Conservation (phyloP, 2,888 invertebrate genomes). For the Sericinus montela region DNA sequence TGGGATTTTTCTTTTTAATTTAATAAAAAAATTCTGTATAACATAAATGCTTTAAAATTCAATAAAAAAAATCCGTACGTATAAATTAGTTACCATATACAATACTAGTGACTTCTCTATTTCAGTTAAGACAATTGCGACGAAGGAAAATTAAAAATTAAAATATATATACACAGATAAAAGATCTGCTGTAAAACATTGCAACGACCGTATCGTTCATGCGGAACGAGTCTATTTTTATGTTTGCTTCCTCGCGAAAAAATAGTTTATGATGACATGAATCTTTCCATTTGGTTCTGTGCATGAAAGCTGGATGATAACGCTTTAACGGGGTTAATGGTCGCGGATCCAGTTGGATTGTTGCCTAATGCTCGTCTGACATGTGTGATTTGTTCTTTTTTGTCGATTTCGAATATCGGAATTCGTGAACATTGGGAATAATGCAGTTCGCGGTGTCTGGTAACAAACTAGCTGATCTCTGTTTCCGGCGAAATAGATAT, state of each 20-base stretch:
- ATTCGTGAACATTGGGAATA: slow-evolving; percentile 11
- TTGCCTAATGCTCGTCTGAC: slow-evolving; percentile 56
- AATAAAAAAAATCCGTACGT: too few species aligned
- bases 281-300: slow-evolving; percentile 31
- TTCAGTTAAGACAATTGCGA: too few species aligned
- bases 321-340: slow-evolving; percentile 49
- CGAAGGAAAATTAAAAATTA: too few species aligned
- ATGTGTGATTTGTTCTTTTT: slow-evolving; percentile 38
- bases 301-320: slow-evolving; percentile 34
- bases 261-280: slow-evolving; percentile 48
- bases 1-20: too few species aligned
- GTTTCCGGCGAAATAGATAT: neutral
- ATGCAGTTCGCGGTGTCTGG: slow-evolving; percentile 3
- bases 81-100: too few species aligned
- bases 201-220: slow-evolving; percentile 29
- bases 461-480: neutral
- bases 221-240: slow-evolving; percentile 36
- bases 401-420: slow-evolving; percentile 18
- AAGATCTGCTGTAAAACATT: slow-evolving; percentile 37
- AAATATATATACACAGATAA: too few species aligned
- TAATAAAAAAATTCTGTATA: too few species aligned
- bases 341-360: slow-evolving; percentile 43
- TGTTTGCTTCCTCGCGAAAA: slow-evolving; percentile 32
- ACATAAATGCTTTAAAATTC: too few species aligned
- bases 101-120: too few species aligned